phyloP scores from a whole-genome alignment of 1,140 invertebrate species.

The Cydia amplana region DNA sequence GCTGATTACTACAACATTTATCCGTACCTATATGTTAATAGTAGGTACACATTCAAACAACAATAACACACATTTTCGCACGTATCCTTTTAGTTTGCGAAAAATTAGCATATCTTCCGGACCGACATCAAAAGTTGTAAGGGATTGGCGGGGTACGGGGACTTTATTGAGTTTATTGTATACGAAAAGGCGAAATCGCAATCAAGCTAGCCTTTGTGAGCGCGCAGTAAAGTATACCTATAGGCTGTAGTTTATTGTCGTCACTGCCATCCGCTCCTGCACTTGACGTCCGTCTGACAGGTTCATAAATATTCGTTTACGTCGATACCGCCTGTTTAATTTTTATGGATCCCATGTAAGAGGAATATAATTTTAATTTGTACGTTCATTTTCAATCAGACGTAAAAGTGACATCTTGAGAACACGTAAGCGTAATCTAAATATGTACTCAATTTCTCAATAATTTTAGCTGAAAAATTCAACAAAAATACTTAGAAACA shows the following conservation, averaged over 20 bases:
- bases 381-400: neutral
- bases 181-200: neutral
- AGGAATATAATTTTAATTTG: neutral
- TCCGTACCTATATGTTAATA: neutral
- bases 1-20: neutral
- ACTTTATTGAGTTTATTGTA: neutral
- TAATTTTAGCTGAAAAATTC: neutral
- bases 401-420: neutral
- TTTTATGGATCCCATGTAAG: neutral
- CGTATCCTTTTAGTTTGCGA: neutral
- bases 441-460: neutral
- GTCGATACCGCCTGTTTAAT: neutral
- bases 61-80: too few species aligned
- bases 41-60: neutral
- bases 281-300: conserved; percentile 11
- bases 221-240: neutral
- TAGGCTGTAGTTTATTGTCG: neutral
- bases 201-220: neutral
- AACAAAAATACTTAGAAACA: neutral
- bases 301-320: conserved; percentile 13
- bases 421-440: neutral
- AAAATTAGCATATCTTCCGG: neutral
- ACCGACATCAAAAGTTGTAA: neutral
- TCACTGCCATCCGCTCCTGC: conserved; percentile 1
- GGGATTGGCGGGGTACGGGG: neutral